These are phyloP conservation scores for Coleophora flavipennella DNA, from an alignment of 2,888 invertebrate species.

Conservation along the genomic window DNA sequence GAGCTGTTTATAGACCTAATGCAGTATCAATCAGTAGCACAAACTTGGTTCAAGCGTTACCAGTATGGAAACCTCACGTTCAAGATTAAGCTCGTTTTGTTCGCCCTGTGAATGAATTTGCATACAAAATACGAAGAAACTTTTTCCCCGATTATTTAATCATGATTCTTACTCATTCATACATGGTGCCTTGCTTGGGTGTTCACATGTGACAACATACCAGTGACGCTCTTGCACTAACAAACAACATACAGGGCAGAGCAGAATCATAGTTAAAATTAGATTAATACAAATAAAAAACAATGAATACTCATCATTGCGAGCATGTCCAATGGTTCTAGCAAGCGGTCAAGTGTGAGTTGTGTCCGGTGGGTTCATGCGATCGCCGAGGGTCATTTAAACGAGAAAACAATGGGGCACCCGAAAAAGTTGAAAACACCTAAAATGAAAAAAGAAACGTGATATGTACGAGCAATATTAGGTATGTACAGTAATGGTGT, in stretches of 20 bases:
- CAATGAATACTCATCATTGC: slow-evolving; percentile 71
- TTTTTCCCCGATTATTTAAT: too few species aligned
- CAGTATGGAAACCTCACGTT: too few species aligned
- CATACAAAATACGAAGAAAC: too few species aligned
- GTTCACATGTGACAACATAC: too few species aligned
- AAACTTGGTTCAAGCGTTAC: too few species aligned
- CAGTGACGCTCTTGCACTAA: slow-evolving; percentile 6
- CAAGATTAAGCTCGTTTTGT: too few species aligned
- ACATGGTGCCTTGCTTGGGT: too few species aligned
- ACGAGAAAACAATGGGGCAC: slow-evolving; percentile 72
- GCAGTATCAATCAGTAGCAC: too few species aligned
- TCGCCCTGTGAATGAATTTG: too few species aligned
- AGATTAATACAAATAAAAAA: slow-evolving; percentile 52
- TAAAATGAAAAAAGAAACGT: slow-evolving; percentile 70
- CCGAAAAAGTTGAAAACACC: slow-evolving; percentile 74
- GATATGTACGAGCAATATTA: slow-evolving; percentile 48
- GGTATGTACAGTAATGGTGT: neutral
- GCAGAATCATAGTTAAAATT: slow-evolving; percentile 15
- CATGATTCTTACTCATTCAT: too few species aligned
- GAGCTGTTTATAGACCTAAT: too few species aligned
- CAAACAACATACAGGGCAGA: slow-evolving; percentile 25
- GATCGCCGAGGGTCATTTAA: slow-evolving; percentile 64
- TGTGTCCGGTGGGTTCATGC: slow-evolving; percentile 53
- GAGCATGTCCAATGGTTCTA: slow-evolving; percentile 62
- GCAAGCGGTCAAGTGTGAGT: slow-evolving; percentile 55